phyloP scores from a whole-genome alignment of 2,797 vertebrate genomes.

The Emys orbicularis region DNA sequence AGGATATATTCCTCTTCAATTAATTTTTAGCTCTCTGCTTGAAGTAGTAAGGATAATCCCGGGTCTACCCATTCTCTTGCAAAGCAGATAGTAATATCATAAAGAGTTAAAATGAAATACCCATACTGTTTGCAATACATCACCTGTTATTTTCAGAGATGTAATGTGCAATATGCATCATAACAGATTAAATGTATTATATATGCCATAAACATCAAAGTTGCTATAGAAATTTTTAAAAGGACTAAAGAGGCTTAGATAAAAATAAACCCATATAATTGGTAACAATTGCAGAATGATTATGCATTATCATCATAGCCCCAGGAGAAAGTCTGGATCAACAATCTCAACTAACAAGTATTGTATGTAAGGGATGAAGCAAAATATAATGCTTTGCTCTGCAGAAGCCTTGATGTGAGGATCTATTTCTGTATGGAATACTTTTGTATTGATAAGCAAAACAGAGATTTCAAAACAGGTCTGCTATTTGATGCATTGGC shows the following conservation, averaged over 20 bases:
- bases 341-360: background rate
- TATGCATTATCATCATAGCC: background rate
- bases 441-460: background rate
- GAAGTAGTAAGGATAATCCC: background rate
- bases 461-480: background rate
- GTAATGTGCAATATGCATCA: background rate
- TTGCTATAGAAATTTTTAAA: background rate
- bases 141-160: background rate
- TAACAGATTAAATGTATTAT: background rate
- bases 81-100: background rate
- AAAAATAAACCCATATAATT: background rate
- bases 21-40: background rate
- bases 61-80: background rate
- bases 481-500: background rate
- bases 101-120: slow-evolving; percentile 15
- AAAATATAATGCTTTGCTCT: background rate
- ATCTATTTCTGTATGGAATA: background rate
- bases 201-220: slow-evolving; percentile 14
- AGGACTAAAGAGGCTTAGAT: background rate
- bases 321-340: background rate
- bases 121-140: background rate
- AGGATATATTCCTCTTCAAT: background rate
- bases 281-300: background rate
- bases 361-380: background rate
- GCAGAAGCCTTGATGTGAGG: background rate